A percentile compares a stretch with the other conserved stretches of the same genome.
These are phyloP conservation scores for Piprites chloris DNA, from an alignment of 2,113 vertebrate genomes.

Conservation along the genomic window DNA sequence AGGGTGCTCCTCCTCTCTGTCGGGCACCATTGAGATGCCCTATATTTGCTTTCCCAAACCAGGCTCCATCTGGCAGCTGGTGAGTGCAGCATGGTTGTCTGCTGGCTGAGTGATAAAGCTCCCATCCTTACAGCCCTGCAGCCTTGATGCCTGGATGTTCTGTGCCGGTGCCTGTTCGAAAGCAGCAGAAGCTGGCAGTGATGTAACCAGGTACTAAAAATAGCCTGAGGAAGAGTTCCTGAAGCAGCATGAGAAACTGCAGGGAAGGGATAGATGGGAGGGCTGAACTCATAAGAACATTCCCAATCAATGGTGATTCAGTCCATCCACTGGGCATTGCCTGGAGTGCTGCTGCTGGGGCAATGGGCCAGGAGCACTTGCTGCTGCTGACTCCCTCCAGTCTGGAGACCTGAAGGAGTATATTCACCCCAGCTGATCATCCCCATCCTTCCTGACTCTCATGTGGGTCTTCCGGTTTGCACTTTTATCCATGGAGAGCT, in stretches of 20 bases:
- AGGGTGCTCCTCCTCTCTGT: neutral
- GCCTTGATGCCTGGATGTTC: neutral
- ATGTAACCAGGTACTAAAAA: constrained; percentile 55
- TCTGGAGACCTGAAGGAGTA: neutral
- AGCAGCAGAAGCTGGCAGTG: neutral
- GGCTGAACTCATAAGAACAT: neutral
- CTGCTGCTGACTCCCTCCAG: neutral
- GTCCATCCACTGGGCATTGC: neutral
- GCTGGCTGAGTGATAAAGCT: neutral
- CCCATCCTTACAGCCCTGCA: neutral
- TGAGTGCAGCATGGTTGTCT: neutral
- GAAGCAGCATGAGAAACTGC: neutral
- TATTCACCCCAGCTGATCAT: neutral
- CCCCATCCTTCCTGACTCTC: neutral
- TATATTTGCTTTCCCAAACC: neutral
- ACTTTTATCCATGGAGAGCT: neutral
- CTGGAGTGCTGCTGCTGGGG: neutral
- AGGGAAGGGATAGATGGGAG: neutral
- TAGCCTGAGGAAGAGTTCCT: constrained; percentile 9
- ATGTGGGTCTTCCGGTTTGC: neutral
- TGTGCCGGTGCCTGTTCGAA: neutral
- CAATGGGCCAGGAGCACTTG: neutral
- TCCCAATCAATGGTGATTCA: neutral
- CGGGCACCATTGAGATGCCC: neutral
- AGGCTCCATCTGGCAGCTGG: neutral